Evolutionary conservation across 1,140 invertebrate genomes (phyloP).

Genomic region (Bradysia coprophila): DNA sequence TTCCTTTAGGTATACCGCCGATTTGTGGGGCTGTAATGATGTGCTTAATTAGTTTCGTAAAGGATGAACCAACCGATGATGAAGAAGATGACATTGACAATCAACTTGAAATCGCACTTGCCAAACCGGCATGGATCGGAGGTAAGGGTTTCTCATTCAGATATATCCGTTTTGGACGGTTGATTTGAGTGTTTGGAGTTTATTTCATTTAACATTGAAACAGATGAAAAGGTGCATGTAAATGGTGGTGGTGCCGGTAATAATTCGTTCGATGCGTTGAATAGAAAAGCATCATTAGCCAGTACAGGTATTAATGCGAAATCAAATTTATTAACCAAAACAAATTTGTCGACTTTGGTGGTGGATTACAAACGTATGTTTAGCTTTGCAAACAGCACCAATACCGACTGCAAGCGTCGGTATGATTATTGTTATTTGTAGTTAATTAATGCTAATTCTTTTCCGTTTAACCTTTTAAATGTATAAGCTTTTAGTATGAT

Average conservation of each 20-base stretch:
- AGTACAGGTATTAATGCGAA: neutral
- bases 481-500: too few relatives aligned
- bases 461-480: too few relatives aligned
- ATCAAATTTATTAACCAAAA: neutral
- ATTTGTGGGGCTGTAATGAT: constrained; percentile 59
- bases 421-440: too few relatives aligned
- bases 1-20: constrained; percentile 68
- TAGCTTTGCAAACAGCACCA: too few relatives aligned
- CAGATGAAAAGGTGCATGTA: too few relatives aligned
- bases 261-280: neutral
- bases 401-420: too few relatives aligned
- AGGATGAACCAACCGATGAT: constrained; percentile 22
- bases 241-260: neutral
- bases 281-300: neutral
- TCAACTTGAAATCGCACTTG: neutral
- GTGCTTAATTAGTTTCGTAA: constrained; percentile 45
- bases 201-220: too few relatives aligned
- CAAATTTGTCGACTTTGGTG: neutral
- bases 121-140: constrained; percentile 1
- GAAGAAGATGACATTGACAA: constrained; percentile 16
- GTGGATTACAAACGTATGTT: too few relatives aligned
- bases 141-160: neutral
- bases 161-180: too few relatives aligned
- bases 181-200: too few relatives aligned
- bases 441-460: too few relatives aligned